These are phyloP conservation scores for Coenonympha arcania DNA, from an alignment of 2,888 invertebrate genomes.

Conservation along the genomic window DNA sequence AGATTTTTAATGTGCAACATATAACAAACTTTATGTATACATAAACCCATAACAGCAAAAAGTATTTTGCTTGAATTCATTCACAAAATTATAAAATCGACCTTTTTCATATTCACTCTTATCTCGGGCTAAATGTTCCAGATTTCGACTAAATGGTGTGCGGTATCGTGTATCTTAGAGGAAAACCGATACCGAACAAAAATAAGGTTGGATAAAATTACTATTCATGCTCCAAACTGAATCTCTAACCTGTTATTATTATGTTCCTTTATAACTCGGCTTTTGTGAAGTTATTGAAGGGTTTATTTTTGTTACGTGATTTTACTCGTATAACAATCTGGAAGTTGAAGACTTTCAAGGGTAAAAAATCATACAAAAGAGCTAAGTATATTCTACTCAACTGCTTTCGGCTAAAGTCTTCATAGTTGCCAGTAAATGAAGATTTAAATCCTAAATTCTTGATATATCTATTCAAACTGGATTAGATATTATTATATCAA, in stretches of 20 bases:
- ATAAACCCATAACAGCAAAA: neutral
- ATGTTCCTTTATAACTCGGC: neutral
- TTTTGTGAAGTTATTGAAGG: slow-evolving; percentile 5
- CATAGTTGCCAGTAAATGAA: neutral
- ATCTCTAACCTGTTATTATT: slow-evolving; percentile 11
- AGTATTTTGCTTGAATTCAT: neutral
- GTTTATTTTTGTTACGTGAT: slow-evolving; percentile 3
- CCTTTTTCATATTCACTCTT: neutral
- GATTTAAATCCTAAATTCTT: too few relatives aligned
- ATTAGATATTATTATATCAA: too few relatives aligned
- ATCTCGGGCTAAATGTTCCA: neutral
- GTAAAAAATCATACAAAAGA: neutral
- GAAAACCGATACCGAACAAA: slow-evolving; percentile 11
- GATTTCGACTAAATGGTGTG: slow-evolving; percentile 6
- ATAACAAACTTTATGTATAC: too few relatives aligned
- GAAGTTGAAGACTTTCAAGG: too few relatives aligned
- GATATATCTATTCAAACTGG: too few relatives aligned
- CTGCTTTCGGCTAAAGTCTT: neutral
- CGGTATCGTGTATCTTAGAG: slow-evolving; percentile 13
- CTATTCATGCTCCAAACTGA: slow-evolving; percentile 13
- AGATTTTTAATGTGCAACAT: too few relatives aligned
- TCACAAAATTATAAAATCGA: neutral
- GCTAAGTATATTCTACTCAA: neutral
- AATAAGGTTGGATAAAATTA: slow-evolving; percentile 17
- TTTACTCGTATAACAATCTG: neutral